Evolutionary conservation across 2,113 vertebrate species (phyloP), one percentile per base, ranked within the genome.

Genomic region (Rattus rattus): DNA sequence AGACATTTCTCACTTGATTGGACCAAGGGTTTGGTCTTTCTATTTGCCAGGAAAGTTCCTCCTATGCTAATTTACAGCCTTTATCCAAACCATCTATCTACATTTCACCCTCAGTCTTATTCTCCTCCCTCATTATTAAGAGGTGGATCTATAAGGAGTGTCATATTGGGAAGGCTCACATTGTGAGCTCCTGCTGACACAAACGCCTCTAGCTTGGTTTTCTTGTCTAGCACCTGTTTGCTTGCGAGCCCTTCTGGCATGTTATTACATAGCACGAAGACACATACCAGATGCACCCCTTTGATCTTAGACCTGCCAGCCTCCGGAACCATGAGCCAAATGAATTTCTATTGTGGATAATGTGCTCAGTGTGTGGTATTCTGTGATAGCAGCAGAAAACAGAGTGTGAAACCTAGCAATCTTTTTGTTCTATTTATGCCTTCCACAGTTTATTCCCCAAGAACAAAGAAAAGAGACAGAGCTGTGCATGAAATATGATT

Each of bases 381-480:
- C 88, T 69, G 49, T 77, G 83, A 91, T 69, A 67, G 81, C 69
- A 77, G 70, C 88, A 94, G 88, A 91, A 77, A 85, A 56, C 59
- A n/a, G 59, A 49, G 6, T 69, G 83, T 67, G 59, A 85, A 85
- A 59, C 19, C 1, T 12, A 67, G 7, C 39, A 77, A 94, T 90
- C 19, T 61, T 89, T 94, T 77, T 72, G 49, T 73, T 88, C 26
- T 85, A 28, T 80, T 93, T 92, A 80, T 63, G 28, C 76, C 59
- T 95, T 90, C 67, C 36, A 79, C 7, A 67, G 19, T 72, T 79
- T 77, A 52, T 86, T 33, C 5, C 26, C 80, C 77, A 16, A 86
- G 26, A 92, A 67, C 54, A 87, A 90, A 84, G n/a, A 86, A 75
- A 96, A 94, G 8, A 91, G 36, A 59, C 69, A 93, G 75, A 90